Evolutionary conservation across 2,113 vertebrate genomes (phyloP), one percentile per base, ranked within the genome.

Genomic region (Corvus cornix): DNA sequence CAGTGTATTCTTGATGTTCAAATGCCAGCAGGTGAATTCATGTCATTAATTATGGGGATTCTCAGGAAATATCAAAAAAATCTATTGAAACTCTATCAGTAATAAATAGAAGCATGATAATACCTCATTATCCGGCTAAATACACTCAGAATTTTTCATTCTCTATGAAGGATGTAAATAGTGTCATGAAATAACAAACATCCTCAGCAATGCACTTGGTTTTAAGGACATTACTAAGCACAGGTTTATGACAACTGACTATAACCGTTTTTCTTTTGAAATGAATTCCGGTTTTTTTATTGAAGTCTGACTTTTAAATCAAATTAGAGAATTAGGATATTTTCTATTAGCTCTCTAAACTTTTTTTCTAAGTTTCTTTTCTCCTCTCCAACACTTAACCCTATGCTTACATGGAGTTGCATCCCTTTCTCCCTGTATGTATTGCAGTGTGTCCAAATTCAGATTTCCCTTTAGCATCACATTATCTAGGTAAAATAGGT

Each of bases 11-110:
- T 94, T 90, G 62, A 74, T 78, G 49, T 70, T 96, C 66, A 97
- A 97, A 97, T 66, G 91, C 78, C 89, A 85, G 88, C 75, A 95
- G 81, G 94, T 87, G 53, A 96, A 91, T 97, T 95, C 81, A 91
- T 84, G 60, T 92, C 66, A 81, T 96, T 97, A 96, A 95, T 97
- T 93, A 95, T 3, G 55, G 37, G 31, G 21, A 74, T 82, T 95
- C 69, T 70, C 49, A 95, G 84, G 46, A 97, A 97, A 97, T 74
- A 59, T 83, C 76, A 93, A 53, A 96, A 84, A 59, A 8, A 8
- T 80, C 83, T 94, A 73, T 95, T 95, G 75, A 94, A 92, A 96
- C 16, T 17, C 24, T 60, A 5, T 14, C 23, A 21, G 10, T 41
- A n/a, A 31, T 53, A 86, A 93, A 95, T 48, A 94, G 10, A 91